A percentile compares a stretch with the other conserved stretches of the same genome.
Evolutionary conservation across 2,797 vertebrate species (phyloP).

Genomic region (Phrynocephalus vlangalii): DNA sequence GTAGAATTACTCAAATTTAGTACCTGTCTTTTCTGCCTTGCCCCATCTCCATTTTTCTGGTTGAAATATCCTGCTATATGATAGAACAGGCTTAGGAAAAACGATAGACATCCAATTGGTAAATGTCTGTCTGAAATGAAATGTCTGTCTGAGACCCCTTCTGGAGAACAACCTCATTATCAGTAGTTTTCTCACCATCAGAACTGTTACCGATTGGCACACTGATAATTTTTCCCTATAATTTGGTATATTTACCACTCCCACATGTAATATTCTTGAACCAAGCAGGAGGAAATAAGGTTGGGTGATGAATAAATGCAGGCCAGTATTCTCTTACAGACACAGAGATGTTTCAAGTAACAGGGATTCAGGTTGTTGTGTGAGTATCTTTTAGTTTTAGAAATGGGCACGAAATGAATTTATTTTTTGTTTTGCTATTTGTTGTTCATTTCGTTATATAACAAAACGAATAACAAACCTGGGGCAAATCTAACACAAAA

Average conservation of each 20-base stretch:
- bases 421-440: no score
- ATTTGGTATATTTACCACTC: neutral
- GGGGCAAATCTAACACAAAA: no score
- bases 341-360: neutral
- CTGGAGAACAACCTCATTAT: conserved; percentile 24
- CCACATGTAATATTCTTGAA: neutral
- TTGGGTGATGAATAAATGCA: neutral
- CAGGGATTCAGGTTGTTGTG: rapidly evolving
- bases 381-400: neutral
- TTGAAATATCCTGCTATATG: neutral
- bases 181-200: conserved; percentile 2
- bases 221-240: neutral
- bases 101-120: conserved; percentile 16
- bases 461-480: no score
- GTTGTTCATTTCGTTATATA: no score
- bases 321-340: conserved; percentile 25
- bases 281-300: neutral
- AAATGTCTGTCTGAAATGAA: conserved; percentile 40
- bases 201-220: neutral
- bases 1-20: neutral
- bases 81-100: neutral
- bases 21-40: neutral
- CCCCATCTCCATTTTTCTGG: neutral
- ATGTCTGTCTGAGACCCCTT: conserved; percentile 35
- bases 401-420: no score